These are phyloP conservation scores for Carlito syrichta DNA, from an alignment of 2,113 vertebrate species.

Conservation along the genomic window DNA sequence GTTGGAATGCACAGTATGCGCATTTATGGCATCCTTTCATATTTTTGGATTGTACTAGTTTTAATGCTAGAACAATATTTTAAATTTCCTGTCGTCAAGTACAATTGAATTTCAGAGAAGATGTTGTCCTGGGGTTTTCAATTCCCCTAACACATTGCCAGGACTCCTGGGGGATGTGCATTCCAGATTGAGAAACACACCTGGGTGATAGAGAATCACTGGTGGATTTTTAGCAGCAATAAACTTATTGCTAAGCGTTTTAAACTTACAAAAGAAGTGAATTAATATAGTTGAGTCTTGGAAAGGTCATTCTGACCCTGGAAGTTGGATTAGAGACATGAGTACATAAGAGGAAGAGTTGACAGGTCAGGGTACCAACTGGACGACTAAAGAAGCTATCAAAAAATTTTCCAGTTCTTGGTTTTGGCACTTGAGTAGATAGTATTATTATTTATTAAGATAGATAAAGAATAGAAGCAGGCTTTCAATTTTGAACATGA, in stretches of 20 bases:
- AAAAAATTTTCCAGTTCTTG: neutral
- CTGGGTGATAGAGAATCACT: neutral
- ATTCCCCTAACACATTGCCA: neutral
- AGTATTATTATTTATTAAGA: neutral
- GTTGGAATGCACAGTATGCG: no score
- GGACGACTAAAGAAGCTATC: neutral
- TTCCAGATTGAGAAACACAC: neutral
- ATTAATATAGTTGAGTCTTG: neutral
- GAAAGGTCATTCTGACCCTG: neutral
- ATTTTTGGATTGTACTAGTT: neutral
- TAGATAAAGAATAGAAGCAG: neutral
- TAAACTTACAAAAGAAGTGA: neutral
- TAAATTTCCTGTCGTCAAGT: neutral
- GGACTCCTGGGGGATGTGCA: neutral
- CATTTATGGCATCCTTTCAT: neutral
- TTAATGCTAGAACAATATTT: neutral
- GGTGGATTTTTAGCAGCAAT: neutral
- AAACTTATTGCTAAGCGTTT: neutral
- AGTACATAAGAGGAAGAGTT: neutral
- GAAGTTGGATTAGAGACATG: neutral
- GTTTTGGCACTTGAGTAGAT: neutral
- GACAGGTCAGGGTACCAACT: neutral
- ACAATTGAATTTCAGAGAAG: neutral
- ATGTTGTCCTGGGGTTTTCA: neutral
- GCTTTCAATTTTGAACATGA: neutral